A percentile compares a stretch with the other conserved stretches of the same genome.
Evolutionary conservation across 2,797 vertebrate species (phyloP).

Genomic region (Clarias platycephalus): DNA sequence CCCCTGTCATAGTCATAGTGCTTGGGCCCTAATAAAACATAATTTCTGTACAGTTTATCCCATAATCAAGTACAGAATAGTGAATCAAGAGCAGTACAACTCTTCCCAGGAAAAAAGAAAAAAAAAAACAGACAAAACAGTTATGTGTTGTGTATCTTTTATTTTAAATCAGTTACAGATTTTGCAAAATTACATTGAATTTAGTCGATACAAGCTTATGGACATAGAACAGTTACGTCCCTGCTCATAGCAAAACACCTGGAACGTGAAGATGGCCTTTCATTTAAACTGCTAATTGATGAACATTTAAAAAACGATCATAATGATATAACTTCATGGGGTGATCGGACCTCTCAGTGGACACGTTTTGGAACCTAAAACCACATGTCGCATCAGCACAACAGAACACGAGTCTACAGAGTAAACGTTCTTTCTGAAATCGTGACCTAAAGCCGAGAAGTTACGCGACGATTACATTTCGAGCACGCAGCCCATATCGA

Average conservation of each 20-base stretch:
- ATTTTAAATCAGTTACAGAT: slow-evolving; percentile 41
- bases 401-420: not conserved
- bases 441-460: not conserved
- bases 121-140: not conserved
- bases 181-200: slow-evolving; percentile 19
- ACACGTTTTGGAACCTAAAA: not conserved
- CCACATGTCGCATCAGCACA: not conserved
- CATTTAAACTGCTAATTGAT: not conserved
- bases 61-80: not conserved
- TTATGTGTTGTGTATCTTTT: not conserved
- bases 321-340: not conserved
- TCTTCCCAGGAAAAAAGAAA: not conserved
- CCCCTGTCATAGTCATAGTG: no score
- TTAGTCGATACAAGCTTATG: not conserved
- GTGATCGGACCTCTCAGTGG: not conserved
- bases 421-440: slow-evolving; percentile 7
- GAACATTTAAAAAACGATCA: not conserved
- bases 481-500: not conserved
- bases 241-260: not conserved
- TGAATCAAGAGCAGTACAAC: not conserved
- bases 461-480: not conserved
- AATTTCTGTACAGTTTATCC: no score
- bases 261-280: slow-evolving; percentile 9
- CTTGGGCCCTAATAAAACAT: no score
- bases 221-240: slow-evolving; percentile 1